Conservation (phyloP, 2,797 vertebrate species). For the Decapterus maruadsi region DNA sequence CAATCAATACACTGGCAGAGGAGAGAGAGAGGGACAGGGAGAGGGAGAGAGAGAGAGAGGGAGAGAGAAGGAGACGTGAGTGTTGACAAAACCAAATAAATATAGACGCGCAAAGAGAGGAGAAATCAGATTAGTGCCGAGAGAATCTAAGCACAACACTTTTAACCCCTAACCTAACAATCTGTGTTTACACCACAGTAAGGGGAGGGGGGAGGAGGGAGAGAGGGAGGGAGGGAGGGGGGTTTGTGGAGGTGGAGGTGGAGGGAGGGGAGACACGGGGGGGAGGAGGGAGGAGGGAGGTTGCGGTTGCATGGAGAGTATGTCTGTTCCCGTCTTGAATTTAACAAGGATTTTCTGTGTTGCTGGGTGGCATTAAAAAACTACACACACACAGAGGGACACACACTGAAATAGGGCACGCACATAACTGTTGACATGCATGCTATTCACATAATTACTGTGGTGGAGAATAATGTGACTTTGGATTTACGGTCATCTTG, state of each 20-base stretch:
- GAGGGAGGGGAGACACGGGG: slow-evolving; percentile 20
- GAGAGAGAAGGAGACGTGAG: slow-evolving; percentile 77
- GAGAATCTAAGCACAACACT: slow-evolving; percentile 92
- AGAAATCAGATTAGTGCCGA: slow-evolving; percentile 96
- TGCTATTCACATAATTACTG: slow-evolving; percentile 76
- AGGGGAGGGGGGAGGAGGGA: slow-evolving; percentile 57
- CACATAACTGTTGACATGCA: slow-evolving; percentile 76
- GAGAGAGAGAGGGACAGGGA: slow-evolving; percentile 43
- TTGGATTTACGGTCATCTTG: slow-evolving; percentile 78
- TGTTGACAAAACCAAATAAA: slow-evolving; percentile 97
- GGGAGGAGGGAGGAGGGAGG: slow-evolving; percentile 46
- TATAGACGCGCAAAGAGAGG: slow-evolving; percentile 90
- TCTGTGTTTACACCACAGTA: slow-evolving; percentile 90
- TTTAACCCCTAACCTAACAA: slow-evolving; percentile 94
- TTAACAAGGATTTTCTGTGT: slow-evolving; percentile 77
- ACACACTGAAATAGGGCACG: slow-evolving; percentile 36
- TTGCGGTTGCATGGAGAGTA: slow-evolving; percentile 66
- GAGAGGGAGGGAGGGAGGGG: slow-evolving; percentile 44
- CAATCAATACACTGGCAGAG: slow-evolving; percentile 91
- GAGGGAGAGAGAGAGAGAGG: slow-evolving; percentile 48
- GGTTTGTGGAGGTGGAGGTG: slow-evolving; percentile 42
- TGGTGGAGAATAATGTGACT: slow-evolving; percentile 75
- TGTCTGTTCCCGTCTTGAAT: slow-evolving; percentile 74
- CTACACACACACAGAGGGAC: slow-evolving; percentile 19
- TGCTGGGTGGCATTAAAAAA: slow-evolving; percentile 76